Evolutionary conservation across 2,113 vertebrate genomes (phyloP).

Genomic region (Ifrita kowaldi): DNA sequence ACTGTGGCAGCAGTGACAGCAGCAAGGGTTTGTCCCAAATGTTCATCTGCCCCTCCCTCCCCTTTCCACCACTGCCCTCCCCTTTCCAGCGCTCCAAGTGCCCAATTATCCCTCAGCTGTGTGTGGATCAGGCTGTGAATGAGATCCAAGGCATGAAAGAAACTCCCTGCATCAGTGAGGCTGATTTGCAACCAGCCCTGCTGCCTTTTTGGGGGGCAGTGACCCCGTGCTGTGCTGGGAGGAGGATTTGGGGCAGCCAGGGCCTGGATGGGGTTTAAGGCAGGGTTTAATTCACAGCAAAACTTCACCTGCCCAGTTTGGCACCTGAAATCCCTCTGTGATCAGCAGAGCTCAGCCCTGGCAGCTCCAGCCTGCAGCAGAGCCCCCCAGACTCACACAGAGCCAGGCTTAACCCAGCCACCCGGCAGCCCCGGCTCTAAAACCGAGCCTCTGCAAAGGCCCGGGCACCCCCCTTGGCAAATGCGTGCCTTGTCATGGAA

Average conservation of each 20-base stretch:
- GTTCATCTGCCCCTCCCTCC: rapidly evolving
- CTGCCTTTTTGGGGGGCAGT: rapidly evolving
- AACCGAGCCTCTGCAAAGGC: neutral
- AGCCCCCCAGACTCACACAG: neutral
- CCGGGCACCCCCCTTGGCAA: neutral
- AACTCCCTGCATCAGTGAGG: neutral
- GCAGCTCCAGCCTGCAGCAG: neutral
- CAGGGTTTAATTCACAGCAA: neutral
- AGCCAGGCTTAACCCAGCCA: neutral
- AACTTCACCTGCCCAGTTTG: neutral
- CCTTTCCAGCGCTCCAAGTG: neutral
- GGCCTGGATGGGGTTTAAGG: neutral
- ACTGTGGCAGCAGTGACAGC: neutral
- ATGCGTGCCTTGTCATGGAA: neutral
- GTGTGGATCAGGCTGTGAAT: neutral
- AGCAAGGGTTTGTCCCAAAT: neutral
- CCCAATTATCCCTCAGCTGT: neutral
- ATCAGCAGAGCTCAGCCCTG: neutral
- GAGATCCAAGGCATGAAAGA: neutral
- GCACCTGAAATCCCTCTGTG: neutral
- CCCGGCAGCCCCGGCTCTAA: neutral
- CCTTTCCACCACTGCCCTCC: neutral
- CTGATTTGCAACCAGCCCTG: neutral
- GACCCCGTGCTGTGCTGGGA: neutral
- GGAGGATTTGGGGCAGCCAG: neutral